phyloP scores from a whole-genome alignment of 2,888 invertebrate genomes.

The Hoplodrina blanda region DNA sequence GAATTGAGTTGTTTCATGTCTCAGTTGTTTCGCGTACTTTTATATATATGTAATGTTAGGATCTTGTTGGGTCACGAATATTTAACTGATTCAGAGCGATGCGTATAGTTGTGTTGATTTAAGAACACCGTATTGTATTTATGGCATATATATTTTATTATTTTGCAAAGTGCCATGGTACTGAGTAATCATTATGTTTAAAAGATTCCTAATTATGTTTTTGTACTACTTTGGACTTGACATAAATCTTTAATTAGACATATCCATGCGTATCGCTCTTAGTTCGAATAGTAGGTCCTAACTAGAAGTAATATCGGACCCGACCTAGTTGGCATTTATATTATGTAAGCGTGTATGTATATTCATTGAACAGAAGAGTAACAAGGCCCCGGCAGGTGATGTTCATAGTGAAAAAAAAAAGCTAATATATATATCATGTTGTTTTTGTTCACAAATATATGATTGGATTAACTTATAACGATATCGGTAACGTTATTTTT shows the following conservation, averaged over 20 bases:
- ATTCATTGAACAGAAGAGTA: slow-evolving; percentile 54
- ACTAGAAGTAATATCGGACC: slow-evolving; percentile 58
- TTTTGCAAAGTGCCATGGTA: background rate
- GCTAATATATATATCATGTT: slow-evolving; percentile 59
- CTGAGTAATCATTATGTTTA: background rate
- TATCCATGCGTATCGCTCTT: slow-evolving; percentile 38
- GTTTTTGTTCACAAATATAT: slow-evolving; percentile 63
- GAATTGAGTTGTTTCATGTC: slow-evolving; percentile 58
- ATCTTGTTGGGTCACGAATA: slow-evolving; percentile 52
- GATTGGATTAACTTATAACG: slow-evolving; percentile 43
- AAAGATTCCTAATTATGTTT: background rate
- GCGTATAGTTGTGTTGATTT: slow-evolving; percentile 24
- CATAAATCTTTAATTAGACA: background rate
- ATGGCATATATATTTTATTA: slow-evolving; percentile 1
- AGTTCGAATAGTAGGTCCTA: slow-evolving; percentile 40
- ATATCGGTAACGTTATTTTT: slow-evolving; percentile 50
- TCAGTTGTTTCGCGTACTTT: slow-evolving; percentile 44
- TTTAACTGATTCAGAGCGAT: slow-evolving; percentile 30
- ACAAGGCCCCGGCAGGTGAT: slow-evolving; percentile 54
- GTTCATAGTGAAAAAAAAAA: slow-evolving; percentile 57
- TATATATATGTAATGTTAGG: slow-evolving; percentile 52
- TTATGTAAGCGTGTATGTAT: slow-evolving; percentile 68
- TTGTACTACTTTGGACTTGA: background rate
- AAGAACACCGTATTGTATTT: background rate
- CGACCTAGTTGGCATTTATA: slow-evolving; percentile 77